Conservation (phyloP, 2,888 invertebrate species). For the Hylaea fasciaria region DNA sequence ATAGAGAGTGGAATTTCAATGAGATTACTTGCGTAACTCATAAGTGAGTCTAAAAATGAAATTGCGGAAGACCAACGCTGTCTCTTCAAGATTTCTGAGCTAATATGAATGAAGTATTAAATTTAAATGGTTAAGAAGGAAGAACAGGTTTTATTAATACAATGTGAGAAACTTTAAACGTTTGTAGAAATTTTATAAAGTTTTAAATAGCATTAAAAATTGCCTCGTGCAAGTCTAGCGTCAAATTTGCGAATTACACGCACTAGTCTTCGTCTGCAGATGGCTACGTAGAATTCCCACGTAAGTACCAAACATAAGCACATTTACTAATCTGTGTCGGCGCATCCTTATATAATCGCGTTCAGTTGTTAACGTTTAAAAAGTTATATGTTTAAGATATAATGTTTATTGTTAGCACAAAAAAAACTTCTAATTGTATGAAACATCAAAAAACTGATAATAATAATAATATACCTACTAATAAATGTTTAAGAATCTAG, state of each 20-base stretch:
- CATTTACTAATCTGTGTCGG: slow-evolving; percentile 17
- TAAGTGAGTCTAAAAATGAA: slow-evolving; percentile 11
- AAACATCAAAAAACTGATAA: too few species aligned
- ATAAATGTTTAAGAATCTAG: too few species aligned
- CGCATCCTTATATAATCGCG: slow-evolving; percentile 20
- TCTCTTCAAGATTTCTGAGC: slow-evolving; percentile 8
- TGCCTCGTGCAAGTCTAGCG: slow-evolving; percentile 1
- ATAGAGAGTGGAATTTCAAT: slow-evolving; percentile 52
- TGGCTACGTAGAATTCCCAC: slow-evolving; percentile 16
- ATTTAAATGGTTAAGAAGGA: too few species aligned
- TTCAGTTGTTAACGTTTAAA: slow-evolving; percentile 1
- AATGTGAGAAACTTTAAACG: neutral
- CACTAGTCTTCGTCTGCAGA: slow-evolving; percentile 15
- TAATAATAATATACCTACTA: too few species aligned
- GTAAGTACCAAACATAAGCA: slow-evolving; percentile 13
- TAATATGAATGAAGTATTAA: neutral
- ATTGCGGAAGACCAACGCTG: slow-evolving; percentile 14
- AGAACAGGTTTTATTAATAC: neutral
- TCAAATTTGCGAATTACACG: slow-evolving; percentile 24
- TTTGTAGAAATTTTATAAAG: too few species aligned
- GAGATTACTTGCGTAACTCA: slow-evolving; percentile 44
- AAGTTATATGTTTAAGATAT: neutral
- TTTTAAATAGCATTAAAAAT: slow-evolving; percentile 18
- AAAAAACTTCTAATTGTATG: too few species aligned
- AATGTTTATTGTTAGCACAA: too few species aligned